A percentile compares a stretch with the other conserved stretches of the same genome.
These are phyloP conservation scores for Huso huso DNA, from an alignment of 2,797 vertebrate genomes.

Conservation along the genomic window DNA sequence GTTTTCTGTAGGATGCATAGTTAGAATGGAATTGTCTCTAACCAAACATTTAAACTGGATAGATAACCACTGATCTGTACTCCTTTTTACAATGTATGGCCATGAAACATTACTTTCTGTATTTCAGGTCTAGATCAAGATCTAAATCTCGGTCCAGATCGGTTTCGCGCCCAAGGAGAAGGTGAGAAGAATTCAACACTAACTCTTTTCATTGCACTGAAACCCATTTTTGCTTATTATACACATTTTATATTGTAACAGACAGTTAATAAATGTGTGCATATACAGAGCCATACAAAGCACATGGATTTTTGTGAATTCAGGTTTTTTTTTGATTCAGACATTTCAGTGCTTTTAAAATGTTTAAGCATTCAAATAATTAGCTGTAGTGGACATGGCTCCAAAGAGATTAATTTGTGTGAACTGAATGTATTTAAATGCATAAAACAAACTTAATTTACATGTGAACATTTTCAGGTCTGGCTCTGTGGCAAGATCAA, in stretches of 20 bases:
- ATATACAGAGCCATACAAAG: too few species aligned
- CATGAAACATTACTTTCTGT: constrained; percentile 7
- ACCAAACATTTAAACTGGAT: too few species aligned
- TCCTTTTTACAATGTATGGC: too few species aligned
- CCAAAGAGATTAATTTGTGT: neutral
- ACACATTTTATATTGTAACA: too few species aligned
- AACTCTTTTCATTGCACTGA: neutral
- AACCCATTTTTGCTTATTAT: too few species aligned
- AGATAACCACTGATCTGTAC: too few species aligned
- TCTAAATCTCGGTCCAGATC: constrained; percentile 68
- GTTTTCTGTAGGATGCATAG: neutral
- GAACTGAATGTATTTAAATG: neutral
- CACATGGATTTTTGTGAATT: constrained; percentile 12
- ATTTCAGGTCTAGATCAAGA: constrained; percentile 59
- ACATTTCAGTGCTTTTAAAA: neutral
- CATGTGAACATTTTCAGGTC: constrained; percentile 22
- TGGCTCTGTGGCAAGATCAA: constrained; percentile 36
- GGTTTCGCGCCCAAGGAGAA: constrained; percentile 66
- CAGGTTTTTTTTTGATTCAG: constrained; percentile 36
- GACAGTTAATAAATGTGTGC: too few species aligned
- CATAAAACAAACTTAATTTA: neutral
- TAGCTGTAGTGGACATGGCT: too few species aligned
- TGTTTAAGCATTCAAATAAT: too few species aligned
- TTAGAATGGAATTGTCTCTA: too few species aligned
- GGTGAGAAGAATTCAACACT: constrained; percentile 41